A percentile compares a stretch with the other conserved stretches of the same genome.
These are phyloP conservation scores for Rhopilema esculentum DNA, from an alignment of 30 jellyfish, hydroid and myxozoan genomes.

Conservation along the genomic window DNA sequence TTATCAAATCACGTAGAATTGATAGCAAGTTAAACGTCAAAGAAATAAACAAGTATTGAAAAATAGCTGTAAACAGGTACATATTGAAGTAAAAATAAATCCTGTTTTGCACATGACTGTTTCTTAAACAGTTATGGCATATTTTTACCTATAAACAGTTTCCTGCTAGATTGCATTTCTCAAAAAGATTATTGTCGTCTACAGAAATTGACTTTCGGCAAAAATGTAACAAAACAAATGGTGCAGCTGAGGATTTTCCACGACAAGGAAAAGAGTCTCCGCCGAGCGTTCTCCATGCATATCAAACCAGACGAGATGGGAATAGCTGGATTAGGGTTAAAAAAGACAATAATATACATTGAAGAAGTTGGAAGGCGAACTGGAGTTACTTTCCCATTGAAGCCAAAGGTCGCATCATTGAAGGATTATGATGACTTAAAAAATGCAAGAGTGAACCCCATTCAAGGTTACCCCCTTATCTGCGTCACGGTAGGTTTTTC, in stretches of 20 bases:
- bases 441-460: slow-evolving; percentile 69
- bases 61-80: too few species aligned
- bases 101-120: too few species aligned
- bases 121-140: too few species aligned
- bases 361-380: slow-evolving; percentile 86
- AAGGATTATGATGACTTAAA: slow-evolving; percentile 79
- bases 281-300: slow-evolving; percentile 86
- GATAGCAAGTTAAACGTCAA: too few species aligned
- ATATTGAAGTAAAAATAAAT: too few species aligned
- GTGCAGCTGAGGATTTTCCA: slow-evolving; percentile 74
- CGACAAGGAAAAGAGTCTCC: slow-evolving; percentile 75
- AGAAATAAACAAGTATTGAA: too few species aligned
- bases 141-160: too few species aligned
- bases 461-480: slow-evolving; percentile 95
- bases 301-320: slow-evolving; percentile 66
- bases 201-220: slow-evolving; percentile 77
- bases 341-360: slow-evolving; percentile 82
- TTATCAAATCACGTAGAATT: too few species aligned
- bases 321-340: slow-evolving; percentile 70
- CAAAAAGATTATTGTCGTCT: background rate
- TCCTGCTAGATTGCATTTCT: background rate
- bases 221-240: slow-evolving; percentile 67
- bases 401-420: slow-evolving; percentile 90
- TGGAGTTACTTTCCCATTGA: slow-evolving; percentile 94
- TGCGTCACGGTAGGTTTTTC: slow-evolving; percentile 91